Evolutionary conservation across 2,113 vertebrate species (phyloP).

Genomic region (Serinus canaria): DNA sequence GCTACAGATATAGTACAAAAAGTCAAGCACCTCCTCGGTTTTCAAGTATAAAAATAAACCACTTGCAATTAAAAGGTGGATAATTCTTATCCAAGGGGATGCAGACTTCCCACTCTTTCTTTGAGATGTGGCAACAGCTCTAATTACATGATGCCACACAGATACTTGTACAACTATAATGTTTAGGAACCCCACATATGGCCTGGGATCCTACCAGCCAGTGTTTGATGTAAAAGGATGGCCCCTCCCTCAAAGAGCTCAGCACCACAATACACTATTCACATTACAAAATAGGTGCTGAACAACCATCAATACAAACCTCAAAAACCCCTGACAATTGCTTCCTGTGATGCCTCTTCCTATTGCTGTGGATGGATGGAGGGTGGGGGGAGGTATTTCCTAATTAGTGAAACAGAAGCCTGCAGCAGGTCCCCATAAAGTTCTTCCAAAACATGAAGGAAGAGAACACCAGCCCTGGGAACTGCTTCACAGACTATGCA

Average conservation of each 20-base stretch:
- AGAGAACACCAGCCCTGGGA: not conserved
- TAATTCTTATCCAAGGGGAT: not conserved
- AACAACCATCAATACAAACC: not conserved
- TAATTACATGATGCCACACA: not conserved
- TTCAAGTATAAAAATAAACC: not conserved
- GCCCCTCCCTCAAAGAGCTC: not conserved
- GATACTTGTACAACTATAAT: not conserved
- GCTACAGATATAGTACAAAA: not conserved
- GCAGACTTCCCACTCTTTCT: not conserved
- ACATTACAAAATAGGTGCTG: accelerated
- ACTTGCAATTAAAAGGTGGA: not conserved
- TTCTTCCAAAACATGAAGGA: not conserved
- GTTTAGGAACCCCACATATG: not conserved
- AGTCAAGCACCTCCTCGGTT: not conserved
- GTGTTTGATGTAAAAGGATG: not conserved
- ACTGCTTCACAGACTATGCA: not conserved
- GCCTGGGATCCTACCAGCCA: not conserved
- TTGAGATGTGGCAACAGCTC: not conserved
- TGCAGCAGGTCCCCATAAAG: not conserved
- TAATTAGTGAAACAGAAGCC: not conserved
- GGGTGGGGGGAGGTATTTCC: not conserved
- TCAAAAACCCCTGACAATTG: not conserved
- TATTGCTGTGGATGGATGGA: not conserved
- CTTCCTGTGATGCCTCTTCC: not conserved
- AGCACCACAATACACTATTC: not conserved